phyloP scores from a whole-genome alignment of 64 coral and sea anemone species.

The Stichodactyla mertensii region DNA sequence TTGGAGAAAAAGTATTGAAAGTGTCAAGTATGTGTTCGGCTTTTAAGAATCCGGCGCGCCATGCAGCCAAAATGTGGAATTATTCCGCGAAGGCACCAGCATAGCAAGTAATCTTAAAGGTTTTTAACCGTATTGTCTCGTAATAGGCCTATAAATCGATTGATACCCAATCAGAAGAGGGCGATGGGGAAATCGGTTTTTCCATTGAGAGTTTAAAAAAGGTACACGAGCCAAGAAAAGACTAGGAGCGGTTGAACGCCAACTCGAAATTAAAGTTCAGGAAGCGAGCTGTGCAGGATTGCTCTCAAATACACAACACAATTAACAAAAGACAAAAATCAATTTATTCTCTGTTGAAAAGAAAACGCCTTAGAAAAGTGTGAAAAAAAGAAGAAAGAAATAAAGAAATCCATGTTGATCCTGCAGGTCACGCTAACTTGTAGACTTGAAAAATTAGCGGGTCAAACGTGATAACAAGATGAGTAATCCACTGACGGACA shows the following conservation, averaged over 20 bases:
- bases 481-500: not conserved
- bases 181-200: not conserved
- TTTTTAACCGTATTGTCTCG: not conserved
- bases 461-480: not conserved
- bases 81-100: slow-evolving; percentile 2
- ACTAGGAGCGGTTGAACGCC: not conserved
- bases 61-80: slow-evolving; percentile 1
- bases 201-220: not conserved
- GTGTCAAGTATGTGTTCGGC: slow-evolving; percentile 14
- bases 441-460: not conserved
- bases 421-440: not conserved
- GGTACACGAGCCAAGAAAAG: not conserved
- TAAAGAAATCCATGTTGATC: not conserved
- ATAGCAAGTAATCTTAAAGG: slow-evolving; percentile 26
- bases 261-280: not conserved
- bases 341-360: not conserved
- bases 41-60: slow-evolving; percentile 14
- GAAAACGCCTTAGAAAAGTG: not conserved
- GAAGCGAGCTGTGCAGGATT: not conserved
- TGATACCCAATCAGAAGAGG: not conserved
- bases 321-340: not conserved
- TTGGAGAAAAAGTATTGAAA: slow-evolving; percentile 48
- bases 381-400: not conserved
- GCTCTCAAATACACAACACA: not conserved
- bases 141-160: slow-evolving; percentile 20